Conservation (phyloP, 2,888 invertebrate species). For the Scaptomyza cyrtandrae region DNA sequence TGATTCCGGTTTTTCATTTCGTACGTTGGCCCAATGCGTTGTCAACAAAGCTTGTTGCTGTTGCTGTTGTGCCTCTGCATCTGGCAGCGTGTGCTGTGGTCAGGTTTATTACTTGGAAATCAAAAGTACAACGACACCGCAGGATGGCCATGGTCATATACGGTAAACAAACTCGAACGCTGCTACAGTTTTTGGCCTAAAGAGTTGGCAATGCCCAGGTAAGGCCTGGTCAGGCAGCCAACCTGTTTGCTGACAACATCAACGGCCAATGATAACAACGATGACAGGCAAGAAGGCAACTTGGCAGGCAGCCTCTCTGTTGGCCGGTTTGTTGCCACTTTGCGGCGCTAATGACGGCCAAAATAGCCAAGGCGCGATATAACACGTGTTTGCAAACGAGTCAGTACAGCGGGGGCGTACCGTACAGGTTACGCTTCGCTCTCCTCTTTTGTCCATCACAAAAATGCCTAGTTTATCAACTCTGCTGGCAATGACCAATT, state of each 20-base stretch:
- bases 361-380: conserved; percentile 54
- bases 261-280: conserved; percentile 51
- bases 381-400: conserved; percentile 23
- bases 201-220: conserved; percentile 50
- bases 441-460: not conserved
- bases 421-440: conserved; percentile 19
- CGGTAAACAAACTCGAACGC: conserved; percentile 2
- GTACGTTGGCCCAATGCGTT: conserved; percentile 69
- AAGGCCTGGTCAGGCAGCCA: conserved; percentile 15
- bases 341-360: conserved; percentile 66
- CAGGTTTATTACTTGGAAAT: conserved; percentile 69
- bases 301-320: not conserved
- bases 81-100: conserved; percentile 34
- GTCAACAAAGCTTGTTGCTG: conserved; percentile 31
- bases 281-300: conserved; percentile 11
- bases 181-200: conserved; percentile 78
- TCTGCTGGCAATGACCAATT: conserved; percentile 53
- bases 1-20: conserved; percentile 68
- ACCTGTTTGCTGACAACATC: conserved; percentile 48
- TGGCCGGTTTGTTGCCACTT: conserved; percentile 67
- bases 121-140: conserved; percentile 79
- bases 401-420: conserved; percentile 61
- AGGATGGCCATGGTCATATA: conserved; percentile 40
- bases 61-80: conserved; percentile 12
- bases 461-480: conserved; percentile 30